Evolutionary conservation across 2,113 vertebrate genomes (phyloP), one percentile per base, ranked within the genome.

Genomic region (Scomber japonicus): DNA sequence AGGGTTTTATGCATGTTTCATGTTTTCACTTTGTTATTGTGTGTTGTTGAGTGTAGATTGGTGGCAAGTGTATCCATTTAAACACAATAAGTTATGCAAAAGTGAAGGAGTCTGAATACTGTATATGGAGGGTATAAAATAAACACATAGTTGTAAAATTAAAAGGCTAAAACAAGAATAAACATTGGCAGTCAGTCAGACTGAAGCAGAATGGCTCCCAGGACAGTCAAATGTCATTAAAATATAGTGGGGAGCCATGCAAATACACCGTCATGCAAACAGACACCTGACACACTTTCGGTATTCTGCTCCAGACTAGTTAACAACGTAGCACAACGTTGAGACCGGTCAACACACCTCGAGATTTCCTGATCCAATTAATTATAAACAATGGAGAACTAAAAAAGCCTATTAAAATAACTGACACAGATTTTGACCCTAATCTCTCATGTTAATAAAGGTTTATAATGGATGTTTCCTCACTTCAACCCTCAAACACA

Each of bases 241-340:
- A 94, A 94, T 93, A 75, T 70, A 46, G 68, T 77, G 84, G 84
- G 17, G 50, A 89, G 84, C 71, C 27, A 94, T 93, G 92, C 92
- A 94, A 94, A 94, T 83, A 19, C 10, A 17, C 45, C 13, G 9
- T 15, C 70, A 83, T 71, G 85, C 76, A 86, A 92, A 64, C 72
- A 80, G 17, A 78, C 12, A 55, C 46, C 3, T 2, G 54, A 53
- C 44, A 61, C 60, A 79, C 77, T 60, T 66, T 70, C 8, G 54
- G 3, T 51, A 11, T 70, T 75, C 30, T n/a, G 8, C 51, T 53
- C 27, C 31, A 56, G 72, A 80, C 71, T 21, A 17, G 51, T 75
- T 71, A 44, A 55, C 53, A 24, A 24, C 53, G 12, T 21, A 54
- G 51, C 72, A 19, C 51, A 30, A 8, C 3, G 44, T 64, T 1